A percentile compares a stretch with the other conserved stretches of the same genome.
These are phyloP conservation scores for Gymnarchus niloticus DNA, from an alignment of 2,113 vertebrate species.

Conservation along the genomic window DNA sequence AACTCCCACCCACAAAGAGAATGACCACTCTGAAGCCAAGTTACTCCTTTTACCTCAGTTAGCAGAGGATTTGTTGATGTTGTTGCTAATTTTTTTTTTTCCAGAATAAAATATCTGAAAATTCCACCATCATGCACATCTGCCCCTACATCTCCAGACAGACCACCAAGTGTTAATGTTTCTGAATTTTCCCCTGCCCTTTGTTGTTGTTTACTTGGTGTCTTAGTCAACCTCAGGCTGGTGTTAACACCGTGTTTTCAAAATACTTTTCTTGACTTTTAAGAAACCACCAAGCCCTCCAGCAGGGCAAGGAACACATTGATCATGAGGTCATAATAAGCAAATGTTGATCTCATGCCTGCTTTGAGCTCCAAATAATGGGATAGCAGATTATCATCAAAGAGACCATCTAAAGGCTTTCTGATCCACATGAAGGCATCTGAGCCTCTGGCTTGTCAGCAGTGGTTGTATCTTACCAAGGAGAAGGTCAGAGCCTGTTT, in stretches of 20 bases:
- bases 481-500: background rate
- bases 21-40: no score
- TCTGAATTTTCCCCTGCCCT: background rate
- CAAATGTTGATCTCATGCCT: constrained; percentile 2
- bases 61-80: no score
- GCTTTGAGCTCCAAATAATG: background rate
- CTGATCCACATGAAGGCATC: constrained; percentile 47
- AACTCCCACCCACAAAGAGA: no score
- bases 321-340: constrained; percentile 10
- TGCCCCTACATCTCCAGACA: background rate
- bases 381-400: constrained; percentile 43
- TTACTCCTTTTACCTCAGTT: no score
- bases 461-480: constrained; percentile 36
- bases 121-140: background rate
- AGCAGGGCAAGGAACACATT: background rate
- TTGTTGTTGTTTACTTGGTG: background rate
- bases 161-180: background rate
- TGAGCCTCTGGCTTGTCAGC: constrained; percentile 53
- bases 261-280: constrained; percentile 21
- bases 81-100: no score
- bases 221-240: constrained; percentile 23
- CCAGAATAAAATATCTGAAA: no score
- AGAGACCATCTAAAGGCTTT: constrained; percentile 26
- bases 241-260: background rate
- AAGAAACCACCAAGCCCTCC: background rate